Evolutionary conservation across 2,888 invertebrate genomes (phyloP).

Genomic region (Acanthosepion pharaonis): DNA sequence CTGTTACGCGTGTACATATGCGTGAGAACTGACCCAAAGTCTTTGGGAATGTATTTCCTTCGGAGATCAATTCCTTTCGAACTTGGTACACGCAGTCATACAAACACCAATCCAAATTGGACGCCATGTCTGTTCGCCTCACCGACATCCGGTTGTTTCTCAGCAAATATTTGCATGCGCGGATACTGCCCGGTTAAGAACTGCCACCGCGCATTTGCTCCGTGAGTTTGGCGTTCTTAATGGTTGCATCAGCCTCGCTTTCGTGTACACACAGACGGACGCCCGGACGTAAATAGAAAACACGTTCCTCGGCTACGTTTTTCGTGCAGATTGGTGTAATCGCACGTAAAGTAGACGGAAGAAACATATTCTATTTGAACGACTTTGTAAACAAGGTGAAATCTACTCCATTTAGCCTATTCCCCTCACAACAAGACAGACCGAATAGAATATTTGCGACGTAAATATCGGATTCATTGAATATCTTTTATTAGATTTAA

Average conservation of each 20-base stretch:
- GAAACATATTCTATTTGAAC: background rate
- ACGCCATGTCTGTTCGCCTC: background rate
- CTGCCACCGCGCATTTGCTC: background rate
- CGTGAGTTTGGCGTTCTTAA: background rate
- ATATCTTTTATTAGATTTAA: background rate
- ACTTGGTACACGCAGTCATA: background rate
- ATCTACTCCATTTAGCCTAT: background rate
- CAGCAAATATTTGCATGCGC: background rate
- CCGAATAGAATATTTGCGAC: background rate
- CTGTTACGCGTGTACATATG: background rate
- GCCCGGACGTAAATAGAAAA: slow-evolving; percentile 7
- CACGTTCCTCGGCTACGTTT: background rate
- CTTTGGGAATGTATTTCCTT: no score
- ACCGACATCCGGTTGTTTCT: background rate
- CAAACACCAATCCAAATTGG: background rate
- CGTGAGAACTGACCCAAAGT: no score
- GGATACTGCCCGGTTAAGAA: background rate
- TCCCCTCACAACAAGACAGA: background rate
- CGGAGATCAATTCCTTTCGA: background rate
- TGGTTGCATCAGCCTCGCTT: background rate
- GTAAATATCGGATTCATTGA: background rate
- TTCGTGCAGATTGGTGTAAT: background rate
- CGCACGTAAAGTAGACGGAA: slow-evolving; percentile 33
- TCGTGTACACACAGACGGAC: background rate
- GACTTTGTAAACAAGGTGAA: background rate